Conservation (phyloP, 2,888 invertebrate species). For the Drosophila sordidula region DNA sequence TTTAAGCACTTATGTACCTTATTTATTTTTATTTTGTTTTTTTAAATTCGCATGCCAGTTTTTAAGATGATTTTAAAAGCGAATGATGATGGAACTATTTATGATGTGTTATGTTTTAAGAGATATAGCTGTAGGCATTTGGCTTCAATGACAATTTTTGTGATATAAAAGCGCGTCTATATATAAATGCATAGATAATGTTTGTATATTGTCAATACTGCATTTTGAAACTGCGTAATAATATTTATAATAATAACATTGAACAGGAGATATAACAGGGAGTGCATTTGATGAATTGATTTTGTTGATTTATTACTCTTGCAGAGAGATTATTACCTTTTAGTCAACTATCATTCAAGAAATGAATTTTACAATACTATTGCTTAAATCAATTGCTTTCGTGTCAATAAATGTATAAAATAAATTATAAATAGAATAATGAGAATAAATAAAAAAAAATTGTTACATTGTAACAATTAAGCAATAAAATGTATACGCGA, state of each 20-base stretch:
- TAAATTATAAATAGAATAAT: too few relatives aligned
- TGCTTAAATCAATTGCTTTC: too few relatives aligned
- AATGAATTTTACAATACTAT: neutral
- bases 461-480: too few relatives aligned
- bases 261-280: neutral
- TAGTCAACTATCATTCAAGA: neutral
- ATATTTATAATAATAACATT: slow-evolving; percentile 17
- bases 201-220: slow-evolving; percentile 5
- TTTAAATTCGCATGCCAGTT: slow-evolving; percentile 21
- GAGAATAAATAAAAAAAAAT: too few relatives aligned
- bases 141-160: slow-evolving; percentile 3
- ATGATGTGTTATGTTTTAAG: slow-evolving; percentile 3
- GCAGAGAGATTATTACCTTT: slow-evolving; percentile 1
- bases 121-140: neutral
- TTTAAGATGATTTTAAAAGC: slow-evolving; percentile 13
- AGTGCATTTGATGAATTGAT: slow-evolving; percentile 28
- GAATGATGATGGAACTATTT: slow-evolving; percentile 14
- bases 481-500: too few relatives aligned
- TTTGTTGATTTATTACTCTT: slow-evolving; percentile 1
- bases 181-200: neutral
- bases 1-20: neutral
- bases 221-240: slow-evolving; percentile 5
- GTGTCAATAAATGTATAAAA: too few relatives aligned
- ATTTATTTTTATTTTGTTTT: neutral
- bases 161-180: slow-evolving; percentile 24